Percentiles rank a stretch among this genome's conserved stretches.
These are phyloP conservation scores for Semaprochilodus insignis DNA, from an alignment of 2,797 vertebrate species.

Conservation along the genomic window DNA sequence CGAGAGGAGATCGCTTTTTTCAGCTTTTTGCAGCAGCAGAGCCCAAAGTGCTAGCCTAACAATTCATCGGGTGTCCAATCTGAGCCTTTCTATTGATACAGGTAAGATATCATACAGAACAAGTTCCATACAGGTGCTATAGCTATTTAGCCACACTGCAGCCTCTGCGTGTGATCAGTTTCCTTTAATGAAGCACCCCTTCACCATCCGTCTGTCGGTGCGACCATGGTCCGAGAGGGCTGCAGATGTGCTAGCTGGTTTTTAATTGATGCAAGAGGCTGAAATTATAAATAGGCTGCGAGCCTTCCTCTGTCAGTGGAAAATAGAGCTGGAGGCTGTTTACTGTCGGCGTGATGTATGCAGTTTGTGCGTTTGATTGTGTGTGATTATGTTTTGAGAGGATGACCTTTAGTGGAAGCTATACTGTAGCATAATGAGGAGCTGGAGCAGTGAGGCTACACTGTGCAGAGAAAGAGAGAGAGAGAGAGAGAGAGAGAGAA, in stretches of 20 bases:
- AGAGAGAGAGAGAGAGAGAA: conserved; percentile 46
- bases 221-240: conserved; percentile 31
- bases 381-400: conserved; percentile 99
- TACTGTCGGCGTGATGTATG: conserved; percentile 98
- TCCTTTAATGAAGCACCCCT: conserved; percentile 14
- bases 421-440: conserved; percentile 99
- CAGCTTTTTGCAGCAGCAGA: conserved; percentile 36
- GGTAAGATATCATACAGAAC: background rate
- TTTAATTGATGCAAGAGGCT: conserved; percentile 76
- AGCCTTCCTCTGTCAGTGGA: conserved; percentile 88
- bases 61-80: background rate
- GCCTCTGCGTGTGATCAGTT: background rate
- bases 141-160: background rate
- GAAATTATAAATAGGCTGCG: conserved; percentile 85
- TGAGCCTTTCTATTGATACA: background rate
- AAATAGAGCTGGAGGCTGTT: conserved; percentile 96
- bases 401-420: conserved; percentile 99
- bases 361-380: conserved; percentile 99
- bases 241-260: conserved; percentile 53
- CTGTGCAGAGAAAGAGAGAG: conserved; percentile 78
- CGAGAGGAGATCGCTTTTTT: conserved; percentile 47
- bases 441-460: conserved; percentile 92
- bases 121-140: background rate
- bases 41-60: background rate
- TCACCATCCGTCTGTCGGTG: conserved; percentile 15